These are phyloP conservation scores for Eretmochelys imbricata DNA, from an alignment of 2,113 vertebrate genomes.

Conservation along the genomic window DNA sequence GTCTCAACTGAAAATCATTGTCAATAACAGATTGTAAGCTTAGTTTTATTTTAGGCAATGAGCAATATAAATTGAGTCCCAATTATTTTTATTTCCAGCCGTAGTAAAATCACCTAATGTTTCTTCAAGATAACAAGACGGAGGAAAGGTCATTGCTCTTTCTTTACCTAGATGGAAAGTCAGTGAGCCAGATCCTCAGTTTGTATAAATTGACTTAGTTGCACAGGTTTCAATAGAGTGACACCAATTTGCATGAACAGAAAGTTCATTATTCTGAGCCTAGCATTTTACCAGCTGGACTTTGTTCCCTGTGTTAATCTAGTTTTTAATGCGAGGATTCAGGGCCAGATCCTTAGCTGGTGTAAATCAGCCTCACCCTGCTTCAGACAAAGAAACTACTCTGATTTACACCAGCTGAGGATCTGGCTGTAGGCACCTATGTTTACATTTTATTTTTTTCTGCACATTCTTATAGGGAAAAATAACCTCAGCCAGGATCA, in stretches of 20 bases:
- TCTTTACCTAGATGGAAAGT: not conserved
- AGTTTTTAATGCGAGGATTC: not conserved
- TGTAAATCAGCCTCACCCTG: not conserved
- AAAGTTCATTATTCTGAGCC: not conserved
- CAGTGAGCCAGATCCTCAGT: not conserved
- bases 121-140: fast-evolving
- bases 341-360: not conserved
- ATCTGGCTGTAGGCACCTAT: not conserved
- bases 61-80: not conserved
- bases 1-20: not conserved
- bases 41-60: not conserved
- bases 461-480: not conserved
- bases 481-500: not conserved
- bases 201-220: not conserved
- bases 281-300: not conserved
- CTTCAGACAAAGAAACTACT: not conserved
- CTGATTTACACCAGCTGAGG: not conserved
- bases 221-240: fast-evolving
- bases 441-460: not conserved
- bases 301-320: not conserved
- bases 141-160: not conserved
- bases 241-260: not conserved
- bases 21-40: not conserved
- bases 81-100: not conserved
- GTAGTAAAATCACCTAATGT: not conserved